Evolutionary conservation across 2,113 vertebrate genomes (phyloP), one percentile per base, ranked within the genome.

Genomic region (Cercocebus atys): DNA sequence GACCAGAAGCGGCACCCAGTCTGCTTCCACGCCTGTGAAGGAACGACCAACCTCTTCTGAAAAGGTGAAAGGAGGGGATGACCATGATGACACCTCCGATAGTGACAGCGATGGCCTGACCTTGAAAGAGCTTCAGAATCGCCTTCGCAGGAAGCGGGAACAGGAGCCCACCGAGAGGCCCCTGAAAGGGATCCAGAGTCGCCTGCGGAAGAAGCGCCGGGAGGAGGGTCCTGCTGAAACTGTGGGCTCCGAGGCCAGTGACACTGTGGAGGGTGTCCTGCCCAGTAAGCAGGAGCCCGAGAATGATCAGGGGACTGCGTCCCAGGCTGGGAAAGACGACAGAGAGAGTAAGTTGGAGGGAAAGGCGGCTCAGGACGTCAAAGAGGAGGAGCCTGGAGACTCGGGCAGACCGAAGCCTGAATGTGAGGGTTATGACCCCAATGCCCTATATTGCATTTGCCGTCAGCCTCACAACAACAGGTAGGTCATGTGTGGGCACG

Each of bases 401-500:
- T 30, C 64, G 1, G 95, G 95, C 95, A 98, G 98, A 83, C 98
- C 47, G 66, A 98, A 99, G 95, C 98, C 98, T 0, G 99, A 99
- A 30, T 98, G 98, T 1, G 99, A 99, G 88, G 99, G 98, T 30
- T 99, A 99, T 0, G 99, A 99, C 95, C 98, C 99, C 16, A 99
- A 98, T 17, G 98, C 99, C 5, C 95, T 99, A 8, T 99, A 99
- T 86, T 99, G 99, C 98, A 99, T 99, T 81, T 99, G 99, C 97
- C 99, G 98, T 6, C 99, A 99, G 97, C 99, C 99, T 64, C 99
- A 99, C 57, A 99, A 99, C 96, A 99, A 99, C 98, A 99, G 99
- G 99, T 99, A 98, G 57, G 98, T 66, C 66, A 6, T 50, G 75
- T 59, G 50, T 86, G 23, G n/a, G 75, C 2, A 20, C 25, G 52